Percentiles rank a stretch among this genome's conserved stretches.
phyloP scores from a whole-genome alignment of 2,888 invertebrate genomes.

The Chrysopilus asiliformis region DNA sequence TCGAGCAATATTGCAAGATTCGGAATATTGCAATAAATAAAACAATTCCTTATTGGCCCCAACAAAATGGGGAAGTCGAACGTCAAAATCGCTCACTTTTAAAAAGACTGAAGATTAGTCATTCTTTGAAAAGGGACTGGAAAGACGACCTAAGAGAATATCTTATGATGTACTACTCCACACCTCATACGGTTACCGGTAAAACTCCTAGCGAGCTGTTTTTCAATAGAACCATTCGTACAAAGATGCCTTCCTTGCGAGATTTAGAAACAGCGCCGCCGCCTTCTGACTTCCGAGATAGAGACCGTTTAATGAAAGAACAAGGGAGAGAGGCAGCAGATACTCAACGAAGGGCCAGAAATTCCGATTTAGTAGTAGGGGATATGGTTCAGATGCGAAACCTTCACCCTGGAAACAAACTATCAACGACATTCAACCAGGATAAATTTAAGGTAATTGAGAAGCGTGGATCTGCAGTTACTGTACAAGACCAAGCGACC shows the following conservation, averaged over 20 bases:
- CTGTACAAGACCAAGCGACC: neutral
- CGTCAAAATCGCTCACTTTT: conserved; percentile 15
- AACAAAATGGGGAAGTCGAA: conserved; percentile 16
- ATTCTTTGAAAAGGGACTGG: conserved; percentile 11
- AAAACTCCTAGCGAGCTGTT: neutral
- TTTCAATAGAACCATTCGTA: neutral
- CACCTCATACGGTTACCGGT: neutral
- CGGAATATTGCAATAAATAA: conserved; percentile 11
- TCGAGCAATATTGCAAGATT: conserved; percentile 13
- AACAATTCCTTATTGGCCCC: conserved; percentile 16
- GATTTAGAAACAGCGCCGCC: too few relatives aligned
- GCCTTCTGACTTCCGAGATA: too few relatives aligned
- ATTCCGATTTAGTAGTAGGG: neutral
- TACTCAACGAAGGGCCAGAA: neutral
- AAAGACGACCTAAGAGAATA: conserved; percentile 12
- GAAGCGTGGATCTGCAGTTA: neutral
- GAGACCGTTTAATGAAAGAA: neutral
- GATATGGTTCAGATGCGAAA: neutral
- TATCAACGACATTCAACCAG: too few relatives aligned
- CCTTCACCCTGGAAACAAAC: neutral
- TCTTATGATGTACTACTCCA: conserved; percentile 12
- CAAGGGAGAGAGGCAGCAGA: neutral
- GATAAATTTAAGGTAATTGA: neutral
- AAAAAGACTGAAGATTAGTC: conserved; percentile 15
- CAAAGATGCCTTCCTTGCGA: neutral